phyloP scores from a whole-genome alignment of 2,888 invertebrate species.

The Blastobasis adustella region DNA sequence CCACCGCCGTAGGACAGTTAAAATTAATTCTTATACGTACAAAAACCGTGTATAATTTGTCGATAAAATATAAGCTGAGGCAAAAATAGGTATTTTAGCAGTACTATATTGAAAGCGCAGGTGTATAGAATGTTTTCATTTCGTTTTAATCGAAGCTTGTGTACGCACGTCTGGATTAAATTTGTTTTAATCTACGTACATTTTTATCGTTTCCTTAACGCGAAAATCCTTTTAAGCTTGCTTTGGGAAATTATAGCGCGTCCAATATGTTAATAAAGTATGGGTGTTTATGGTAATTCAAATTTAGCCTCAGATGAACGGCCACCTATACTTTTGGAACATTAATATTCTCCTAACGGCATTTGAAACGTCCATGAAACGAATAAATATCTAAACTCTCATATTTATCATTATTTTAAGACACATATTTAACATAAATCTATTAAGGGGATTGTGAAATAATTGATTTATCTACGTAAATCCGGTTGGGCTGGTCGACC shows the following conservation, averaged over 20 bases:
- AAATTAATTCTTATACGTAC: conserved; percentile 16
- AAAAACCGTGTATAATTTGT: conserved; percentile 1
- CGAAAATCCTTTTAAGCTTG: too few species aligned
- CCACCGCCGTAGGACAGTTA: conserved; percentile 3
- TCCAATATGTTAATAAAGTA: too few species aligned
- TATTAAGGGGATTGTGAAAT: conserved; percentile 5
- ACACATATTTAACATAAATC: neutral
- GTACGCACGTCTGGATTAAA: too few species aligned
- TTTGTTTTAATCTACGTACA: neutral
- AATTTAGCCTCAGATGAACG: too few species aligned
- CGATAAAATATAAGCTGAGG: neutral
- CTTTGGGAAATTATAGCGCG: too few species aligned
- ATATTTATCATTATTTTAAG: too few species aligned
- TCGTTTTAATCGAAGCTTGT: conserved; percentile 17
- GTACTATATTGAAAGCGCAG: conserved; percentile 28
- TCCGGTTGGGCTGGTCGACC: conserved; percentile 1
- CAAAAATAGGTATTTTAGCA: too few species aligned
- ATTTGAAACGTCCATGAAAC: too few species aligned
- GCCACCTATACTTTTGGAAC: too few species aligned
- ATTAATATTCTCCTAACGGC: too few species aligned
- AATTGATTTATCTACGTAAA: conserved; percentile 7
- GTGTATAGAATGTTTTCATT: conserved; percentile 63
- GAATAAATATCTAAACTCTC: too few species aligned
- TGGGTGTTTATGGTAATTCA: too few species aligned
- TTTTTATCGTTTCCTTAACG: neutral